These are phyloP conservation scores for Belonocnema kinseyi DNA, from an alignment of 1,140 invertebrate genomes.

Conservation along the genomic window DNA sequence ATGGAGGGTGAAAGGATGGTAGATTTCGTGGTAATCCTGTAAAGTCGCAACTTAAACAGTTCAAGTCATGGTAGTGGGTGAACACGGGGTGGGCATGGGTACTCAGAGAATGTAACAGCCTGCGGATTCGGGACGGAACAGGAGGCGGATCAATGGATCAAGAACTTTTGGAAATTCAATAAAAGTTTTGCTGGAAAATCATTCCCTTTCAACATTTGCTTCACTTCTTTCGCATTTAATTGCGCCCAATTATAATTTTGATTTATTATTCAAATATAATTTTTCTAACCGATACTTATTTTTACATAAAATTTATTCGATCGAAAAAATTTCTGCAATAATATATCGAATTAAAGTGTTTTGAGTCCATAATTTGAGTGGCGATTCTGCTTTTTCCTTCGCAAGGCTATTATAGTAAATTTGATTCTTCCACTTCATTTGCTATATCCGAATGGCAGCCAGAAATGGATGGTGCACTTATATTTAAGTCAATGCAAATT, in stretches of 20 bases:
- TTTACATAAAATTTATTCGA: too few species aligned
- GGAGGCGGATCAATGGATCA: constrained; percentile 40
- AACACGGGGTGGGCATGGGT: constrained; percentile 43
- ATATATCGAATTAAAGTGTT: too few species aligned
- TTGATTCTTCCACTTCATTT: constrained; percentile 3
- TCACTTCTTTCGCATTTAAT: background rate
- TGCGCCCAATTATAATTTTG: background rate
- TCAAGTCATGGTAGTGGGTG: constrained; percentile 65
- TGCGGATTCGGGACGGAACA: constrained; percentile 55
- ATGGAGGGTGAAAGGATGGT: constrained; percentile 45
- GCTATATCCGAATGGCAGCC: background rate
- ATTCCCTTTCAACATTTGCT: background rate
- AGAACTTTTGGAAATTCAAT: constrained; percentile 61
- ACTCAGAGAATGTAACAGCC: constrained; percentile 57
- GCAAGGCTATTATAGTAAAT: too few species aligned
- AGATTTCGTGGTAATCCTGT: constrained; percentile 67
- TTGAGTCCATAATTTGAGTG: too few species aligned
- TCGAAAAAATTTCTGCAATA: too few species aligned
- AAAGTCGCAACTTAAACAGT: constrained; percentile 72
- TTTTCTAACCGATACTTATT: too few species aligned
- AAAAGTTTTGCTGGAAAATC: constrained; percentile 20
- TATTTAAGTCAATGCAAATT: background rate
- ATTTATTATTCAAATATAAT: too few species aligned
- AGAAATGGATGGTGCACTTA: background rate
- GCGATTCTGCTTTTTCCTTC: too few species aligned